phyloP scores from a whole-genome alignment of 2,113 vertebrate species.

The Phodopus roborovskii region DNA sequence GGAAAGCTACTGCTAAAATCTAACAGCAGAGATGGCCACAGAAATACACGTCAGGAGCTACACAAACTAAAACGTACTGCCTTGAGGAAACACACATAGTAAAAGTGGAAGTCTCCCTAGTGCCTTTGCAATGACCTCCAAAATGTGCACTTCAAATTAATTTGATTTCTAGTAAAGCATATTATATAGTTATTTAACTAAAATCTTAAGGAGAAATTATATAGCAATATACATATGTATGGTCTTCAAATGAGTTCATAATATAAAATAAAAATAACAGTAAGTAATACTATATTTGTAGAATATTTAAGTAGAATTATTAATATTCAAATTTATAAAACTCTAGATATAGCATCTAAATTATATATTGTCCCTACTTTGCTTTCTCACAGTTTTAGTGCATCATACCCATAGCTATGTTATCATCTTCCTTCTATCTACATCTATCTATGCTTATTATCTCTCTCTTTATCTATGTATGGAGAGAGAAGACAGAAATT shows the following conservation, averaged over 20 bases:
- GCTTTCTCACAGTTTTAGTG: background rate
- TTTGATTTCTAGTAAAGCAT: background rate
- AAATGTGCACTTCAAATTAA: background rate
- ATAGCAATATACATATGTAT: background rate
- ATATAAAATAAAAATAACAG: background rate
- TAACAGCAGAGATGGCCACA: background rate
- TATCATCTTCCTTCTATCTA: background rate
- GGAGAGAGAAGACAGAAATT: background rate
- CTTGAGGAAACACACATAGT: background rate
- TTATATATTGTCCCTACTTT: background rate
- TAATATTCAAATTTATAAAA: constrained; percentile 16
- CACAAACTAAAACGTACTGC: background rate
- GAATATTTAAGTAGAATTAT: background rate
- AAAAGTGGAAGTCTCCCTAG: background rate
- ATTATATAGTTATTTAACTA: background rate
- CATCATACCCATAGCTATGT: background rate
- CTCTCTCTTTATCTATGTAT: background rate
- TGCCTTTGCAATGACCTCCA: background rate
- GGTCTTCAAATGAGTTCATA: background rate
- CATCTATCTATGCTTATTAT: no score
- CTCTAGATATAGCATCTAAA: background rate
- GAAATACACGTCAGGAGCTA: background rate
- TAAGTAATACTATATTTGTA: background rate
- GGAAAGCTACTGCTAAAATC: background rate
- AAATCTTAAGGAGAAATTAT: background rate